Evolutionary conservation across 2,113 vertebrate species (phyloP), one percentile per base, ranked within the genome.

Genomic region (Columba janthina): DNA sequence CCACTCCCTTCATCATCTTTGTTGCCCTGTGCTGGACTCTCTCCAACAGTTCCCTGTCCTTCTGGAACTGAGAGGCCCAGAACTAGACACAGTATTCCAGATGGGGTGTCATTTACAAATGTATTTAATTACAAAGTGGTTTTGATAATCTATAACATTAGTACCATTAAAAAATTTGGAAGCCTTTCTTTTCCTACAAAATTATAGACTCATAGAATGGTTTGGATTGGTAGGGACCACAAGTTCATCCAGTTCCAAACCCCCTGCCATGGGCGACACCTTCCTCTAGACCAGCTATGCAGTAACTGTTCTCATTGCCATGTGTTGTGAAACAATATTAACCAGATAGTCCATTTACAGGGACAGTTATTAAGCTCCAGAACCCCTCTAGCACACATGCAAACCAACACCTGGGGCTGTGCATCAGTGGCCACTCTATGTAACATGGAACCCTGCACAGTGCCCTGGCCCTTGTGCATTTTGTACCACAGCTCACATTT

Each of bases 361-460:
- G 57, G 48, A 38, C 31, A 28, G 62, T 28, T 36, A 40, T 6
- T 34, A 19, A 91, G 11, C 29, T 17, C 22, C 29, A 71, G 62
- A 53, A 62, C 40, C 34, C 29, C 31, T 44, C 40, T 6, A 64
- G 48, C 24, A 31, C 15, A 10, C 31, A 10, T 3, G 12, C 48
- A 71, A 44, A 25, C 13, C 15, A 53, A 26, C n/a, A 22, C 24
- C 21, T 3, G 20, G n/a, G 36, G 10, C n/a, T 62, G 75, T 8
- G n/a, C 6, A 28, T 3, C 58, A 29, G 3, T 0, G 11, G 38
- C 5, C n/a, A 12, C 42, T 5, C 29, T 4, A 11, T 0, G 2
- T 3, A 29, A 25, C 12, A 13, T 0, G 1, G 16, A 5, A 12
- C 48, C 3, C 31, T 14, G 46, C 22, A 46, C n/a, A 31, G 53